A percentile compares a stretch with the other conserved stretches of the same genome.
These are phyloP conservation scores for Morbakka virulenta DNA, from an alignment of 30 jellyfish, hydroid and myxozoan species.

Conservation along the genomic window DNA sequence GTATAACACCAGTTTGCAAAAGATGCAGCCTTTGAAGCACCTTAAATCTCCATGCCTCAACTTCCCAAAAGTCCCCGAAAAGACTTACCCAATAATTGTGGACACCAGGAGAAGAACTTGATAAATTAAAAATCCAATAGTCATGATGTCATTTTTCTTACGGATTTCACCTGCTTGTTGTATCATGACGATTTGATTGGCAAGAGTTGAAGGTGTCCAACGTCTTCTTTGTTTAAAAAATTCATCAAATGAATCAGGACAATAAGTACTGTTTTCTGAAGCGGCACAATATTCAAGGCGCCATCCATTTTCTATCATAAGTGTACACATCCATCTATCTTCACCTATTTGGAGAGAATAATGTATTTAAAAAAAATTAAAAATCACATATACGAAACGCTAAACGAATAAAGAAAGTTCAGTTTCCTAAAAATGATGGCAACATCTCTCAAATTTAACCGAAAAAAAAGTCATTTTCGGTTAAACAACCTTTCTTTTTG, in stretches of 20 bases:
- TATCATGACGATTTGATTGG: conserved; percentile 71
- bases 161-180: conserved; percentile 77
- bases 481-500: too few species aligned
- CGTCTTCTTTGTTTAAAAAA: conserved; percentile 90
- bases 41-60: not conserved
- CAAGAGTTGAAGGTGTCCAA: conserved; percentile 94
- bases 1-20: not conserved
- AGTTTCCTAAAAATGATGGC: too few species aligned
- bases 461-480: too few species aligned
- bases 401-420: too few species aligned
- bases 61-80: not conserved
- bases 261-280: conserved; percentile 73
- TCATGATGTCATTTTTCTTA: conserved; percentile 64
- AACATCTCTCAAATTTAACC: too few species aligned
- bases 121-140: conserved; percentile 44
- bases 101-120: conserved; percentile 80
- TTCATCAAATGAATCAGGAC: conserved; percentile 85
- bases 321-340: conserved; percentile 97
- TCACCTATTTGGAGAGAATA: too few species aligned
- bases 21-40: too few species aligned
- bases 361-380: too few species aligned
- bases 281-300: conserved; percentile 88
- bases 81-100: conserved; percentile 77
- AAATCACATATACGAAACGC: too few species aligned
- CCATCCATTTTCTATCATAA: conserved; percentile 91